Conservation (phyloP, 2,113 vertebrate genomes). For the Astatoreochromis straeleni region DNA sequence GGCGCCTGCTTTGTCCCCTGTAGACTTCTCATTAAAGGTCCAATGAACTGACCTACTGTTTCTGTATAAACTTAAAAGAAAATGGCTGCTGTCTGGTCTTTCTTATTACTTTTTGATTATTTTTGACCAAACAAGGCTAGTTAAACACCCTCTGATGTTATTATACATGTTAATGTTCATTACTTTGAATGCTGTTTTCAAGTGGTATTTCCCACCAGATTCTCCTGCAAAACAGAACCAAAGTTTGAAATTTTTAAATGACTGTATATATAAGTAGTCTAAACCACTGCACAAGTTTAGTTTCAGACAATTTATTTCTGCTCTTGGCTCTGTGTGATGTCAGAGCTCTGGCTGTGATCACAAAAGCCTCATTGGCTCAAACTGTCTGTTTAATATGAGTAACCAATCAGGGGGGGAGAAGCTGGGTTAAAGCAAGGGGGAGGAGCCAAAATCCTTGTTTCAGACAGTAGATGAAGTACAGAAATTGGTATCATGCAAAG, state of each 20-base stretch:
- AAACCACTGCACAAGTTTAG: not conserved
- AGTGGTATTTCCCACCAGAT: not conserved
- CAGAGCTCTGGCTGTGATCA: not conserved
- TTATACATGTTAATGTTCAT: not conserved
- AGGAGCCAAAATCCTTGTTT: not conserved
- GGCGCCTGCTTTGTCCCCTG: constrained; percentile 16
- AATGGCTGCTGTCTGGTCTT: not conserved
- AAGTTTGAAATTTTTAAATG: not conserved
- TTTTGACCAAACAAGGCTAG: not conserved
- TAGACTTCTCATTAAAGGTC: not conserved
- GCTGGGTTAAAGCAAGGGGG: not conserved
- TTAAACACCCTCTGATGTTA: not conserved
- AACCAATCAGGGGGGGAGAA: not conserved
- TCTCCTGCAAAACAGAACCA: not conserved
- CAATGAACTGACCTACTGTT: not conserved
- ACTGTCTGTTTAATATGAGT: not conserved
- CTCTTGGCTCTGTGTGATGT: not conserved
- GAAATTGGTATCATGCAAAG: not conserved
- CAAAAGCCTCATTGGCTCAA: not conserved
- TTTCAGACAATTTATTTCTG: not conserved
- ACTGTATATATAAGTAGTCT: not conserved
- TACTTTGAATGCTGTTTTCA: not conserved
- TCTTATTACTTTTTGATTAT: not conserved
- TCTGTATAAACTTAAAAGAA: not conserved
- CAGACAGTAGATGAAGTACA: not conserved